These are phyloP conservation scores for Polyergus mexicanus DNA, from an alignment of 1,140 invertebrate species.

Conservation along the genomic window DNA sequence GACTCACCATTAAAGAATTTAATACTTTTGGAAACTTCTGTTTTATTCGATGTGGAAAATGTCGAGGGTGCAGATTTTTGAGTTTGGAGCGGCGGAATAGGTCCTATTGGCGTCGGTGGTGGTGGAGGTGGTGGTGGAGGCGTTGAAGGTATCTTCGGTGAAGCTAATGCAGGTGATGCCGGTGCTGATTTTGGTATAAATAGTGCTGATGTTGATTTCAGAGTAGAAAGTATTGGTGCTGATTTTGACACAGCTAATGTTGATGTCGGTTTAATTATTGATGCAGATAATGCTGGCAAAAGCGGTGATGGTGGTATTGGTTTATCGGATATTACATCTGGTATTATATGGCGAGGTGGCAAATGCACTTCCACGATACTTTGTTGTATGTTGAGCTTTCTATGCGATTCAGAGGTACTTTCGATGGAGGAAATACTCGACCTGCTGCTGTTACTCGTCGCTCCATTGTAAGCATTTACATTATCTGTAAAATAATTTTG, in stretches of 20 bases:
- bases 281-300: not conserved
- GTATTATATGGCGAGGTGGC: conserved; percentile 12
- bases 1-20: conserved; percentile 66
- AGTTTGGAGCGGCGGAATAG: not conserved
- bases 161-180: not conserved
- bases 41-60: conserved; percentile 68
- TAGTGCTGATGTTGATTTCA: not conserved
- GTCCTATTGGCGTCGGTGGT: conserved; percentile 30
- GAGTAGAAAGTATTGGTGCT: not conserved
- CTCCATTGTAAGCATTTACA: not conserved
- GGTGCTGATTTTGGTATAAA: not conserved
- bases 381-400: conserved; percentile 26
- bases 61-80: conserved; percentile 74
- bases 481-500: conserved; percentile 39
- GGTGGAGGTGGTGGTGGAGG: conserved; percentile 79
- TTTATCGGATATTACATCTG: not conserved
- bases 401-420: not conserved
- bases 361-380: conserved; percentile 50
- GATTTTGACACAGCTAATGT: not conserved
- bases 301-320: not conserved
- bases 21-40: conserved; percentile 68
- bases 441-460: conserved; percentile 6
- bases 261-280: not conserved
- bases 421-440: conserved; percentile 34
- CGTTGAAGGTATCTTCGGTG: conserved; percentile 68